Base-by-base conservation (phyloP, 2,888 invertebrate genomes). In the Phengaris alcon region DNA sequence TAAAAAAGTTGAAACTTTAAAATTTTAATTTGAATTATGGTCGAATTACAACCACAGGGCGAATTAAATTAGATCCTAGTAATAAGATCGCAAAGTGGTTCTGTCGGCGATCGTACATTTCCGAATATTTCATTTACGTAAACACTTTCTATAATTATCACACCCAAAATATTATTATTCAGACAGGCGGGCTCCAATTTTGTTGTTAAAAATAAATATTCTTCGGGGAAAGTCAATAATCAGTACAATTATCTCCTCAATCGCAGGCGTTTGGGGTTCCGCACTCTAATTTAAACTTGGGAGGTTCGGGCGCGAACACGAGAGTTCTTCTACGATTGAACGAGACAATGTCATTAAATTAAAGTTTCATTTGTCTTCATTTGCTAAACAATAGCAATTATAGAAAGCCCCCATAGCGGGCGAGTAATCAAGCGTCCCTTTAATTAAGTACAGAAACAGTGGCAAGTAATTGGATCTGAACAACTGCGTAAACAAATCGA, bases 371-470 rank as follows among this genome's bases (percentile, higher is more conserved):
- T 93, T 93, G 93, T 93, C 93, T 93, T 92, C 92, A 93, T 93
- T 93, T 93, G 91, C 93, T 93, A 93, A 93, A 93, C 93, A 93
- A 93, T 92, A 93, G 93, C 93, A 93, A 93, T 93, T 93, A 93
- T 92, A 93, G 91, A 92, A 90, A 91, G 91, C 91, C 90, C 90
- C 91, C 92, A 87, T 90, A 90, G 93, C 92, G 91, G 93, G 91
- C 89, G 91, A 90, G 93, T 93, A 93, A 93, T 93, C 93, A 93
- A 92, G 89, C 93, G 93, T 91, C 93, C 93, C 93, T 93, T 92
- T 93, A 93, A 93, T 93, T 93, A 93, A 93, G 93, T 91, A 93
- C 93, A 93, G 93, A 91, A 93, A 91, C 92, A 91, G 93, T 92
- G 91, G 89, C 93, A 92, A 93, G 93, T 93, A 93, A 93, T 93